Evolutionary conservation across 2,888 invertebrate genomes (phyloP), one percentile per base, ranked within the genome.

Genomic region (Idaea straminata): DNA sequence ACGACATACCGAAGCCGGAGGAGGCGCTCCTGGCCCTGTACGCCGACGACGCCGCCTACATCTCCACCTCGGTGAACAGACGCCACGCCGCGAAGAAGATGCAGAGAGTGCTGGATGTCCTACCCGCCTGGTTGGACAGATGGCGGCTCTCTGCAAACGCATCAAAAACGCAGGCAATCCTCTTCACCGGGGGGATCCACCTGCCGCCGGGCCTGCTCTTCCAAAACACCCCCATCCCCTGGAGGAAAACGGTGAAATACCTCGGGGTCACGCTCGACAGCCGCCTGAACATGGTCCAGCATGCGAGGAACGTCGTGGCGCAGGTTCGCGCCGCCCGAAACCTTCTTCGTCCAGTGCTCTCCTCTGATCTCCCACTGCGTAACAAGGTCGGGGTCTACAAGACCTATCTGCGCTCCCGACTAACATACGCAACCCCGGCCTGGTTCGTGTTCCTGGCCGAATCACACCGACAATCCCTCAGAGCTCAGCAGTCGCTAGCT

Each of bases 91-190:
- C 47, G 3, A 10, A 3, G 47, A 47, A 66, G 69, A 0, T 64
- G 67, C 1, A 47, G 69, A 1, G 71, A 67, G 0, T 72, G 71
- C 61, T 69, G 64, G 0, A 74, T 61, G 65, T 0, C 72, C 66
- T 0, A n/a, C 62, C 0, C 71, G 72, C 61, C 65, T 69, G 0
- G 36, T 4, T 36, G 0, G 36, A 36, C 36, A 10, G 6, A 5
- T 36, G 36, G 36, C 36, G 36, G 4, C 36, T 36, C 36, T 36
- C 36, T 5, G 10, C 10, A 5, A 36, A 36, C 36, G 36, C 10
- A 1, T 1, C 6, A 2, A 36, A 36, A 7, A 36, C 36, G 3
- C 36, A 36, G 4, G 36, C 36, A 1, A 36, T 36, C 4, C 0
- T 36, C 36, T 36, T 10, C 36, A 7, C 36, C 1, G 10, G 10